These are phyloP conservation scores for Crossaster papposus DNA, from an alignment of 53 echinoderm and acorn worm species.

Conservation along the genomic window DNA sequence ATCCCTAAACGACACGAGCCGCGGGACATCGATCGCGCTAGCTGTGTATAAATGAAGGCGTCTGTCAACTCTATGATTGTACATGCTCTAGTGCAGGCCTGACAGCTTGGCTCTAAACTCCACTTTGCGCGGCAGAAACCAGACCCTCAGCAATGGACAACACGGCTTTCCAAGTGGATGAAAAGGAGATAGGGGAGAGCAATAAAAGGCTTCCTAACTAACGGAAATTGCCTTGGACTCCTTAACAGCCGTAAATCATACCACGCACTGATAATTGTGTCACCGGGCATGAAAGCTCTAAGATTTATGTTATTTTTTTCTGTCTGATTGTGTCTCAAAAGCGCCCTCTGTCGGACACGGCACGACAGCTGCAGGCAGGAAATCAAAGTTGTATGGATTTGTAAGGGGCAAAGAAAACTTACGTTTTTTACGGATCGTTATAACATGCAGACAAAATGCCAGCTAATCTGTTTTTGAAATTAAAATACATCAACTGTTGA, in stretches of 20 bases:
- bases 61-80: too few species aligned
- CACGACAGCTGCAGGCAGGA: not conserved
- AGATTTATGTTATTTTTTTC: too few species aligned
- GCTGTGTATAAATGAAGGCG: constrained; percentile 7
- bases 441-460: not conserved
- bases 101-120: not conserved
- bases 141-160: not conserved
- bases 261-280: not conserved
- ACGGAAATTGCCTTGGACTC: not conserved
- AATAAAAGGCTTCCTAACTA: constrained; percentile 16
- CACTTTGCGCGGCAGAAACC: constrained; percentile 7
- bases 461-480: not conserved
- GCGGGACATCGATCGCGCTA: not conserved
- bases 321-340: not conserved
- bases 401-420: not conserved
- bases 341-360: not conserved
- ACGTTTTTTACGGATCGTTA: not conserved
- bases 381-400: not conserved
- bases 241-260: not conserved
- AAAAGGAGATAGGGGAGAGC: not conserved
- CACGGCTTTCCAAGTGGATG: not conserved
- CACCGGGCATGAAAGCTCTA: not conserved
- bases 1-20: constrained; percentile 12
- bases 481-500: not conserved
- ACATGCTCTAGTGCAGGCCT: too few species aligned